Evolutionary conservation across 2,113 vertebrate species (phyloP).

Genomic region (Podarcis muralis): DNA sequence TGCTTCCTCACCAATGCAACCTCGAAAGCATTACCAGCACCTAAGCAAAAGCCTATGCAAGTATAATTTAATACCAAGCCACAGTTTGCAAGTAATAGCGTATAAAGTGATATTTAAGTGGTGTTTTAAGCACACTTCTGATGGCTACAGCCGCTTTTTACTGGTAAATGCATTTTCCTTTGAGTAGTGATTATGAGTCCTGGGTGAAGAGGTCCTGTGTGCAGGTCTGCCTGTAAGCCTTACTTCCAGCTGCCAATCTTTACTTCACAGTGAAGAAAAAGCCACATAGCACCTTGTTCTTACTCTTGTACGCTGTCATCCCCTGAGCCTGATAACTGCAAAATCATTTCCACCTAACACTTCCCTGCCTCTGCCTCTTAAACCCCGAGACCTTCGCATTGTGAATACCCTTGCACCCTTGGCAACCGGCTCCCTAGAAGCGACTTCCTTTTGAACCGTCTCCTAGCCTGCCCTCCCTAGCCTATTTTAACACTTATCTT

Average conservation of each 20-base stretch:
- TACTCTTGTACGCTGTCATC: constrained; percentile 93
- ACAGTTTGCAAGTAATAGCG: constrained; percentile 99
- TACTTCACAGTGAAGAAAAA: constrained; percentile 88
- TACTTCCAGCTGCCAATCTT: constrained; percentile 99
- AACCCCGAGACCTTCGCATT: constrained; percentile 79
- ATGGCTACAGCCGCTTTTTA: constrained; percentile 98
- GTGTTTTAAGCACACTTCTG: constrained; percentile 99
- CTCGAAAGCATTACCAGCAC: constrained; percentile 93
- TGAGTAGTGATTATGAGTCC: constrained; percentile 99
- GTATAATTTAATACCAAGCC: constrained; percentile 99
- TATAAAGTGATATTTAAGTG: constrained; percentile 99
- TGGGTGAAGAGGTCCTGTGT: constrained; percentile 97
- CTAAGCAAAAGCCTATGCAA: constrained; percentile 96
- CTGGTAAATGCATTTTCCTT: constrained; percentile 93
- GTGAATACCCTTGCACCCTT: constrained; percentile 71
- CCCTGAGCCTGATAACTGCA: constrained; percentile 90
- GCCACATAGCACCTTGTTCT: constrained; percentile 87
- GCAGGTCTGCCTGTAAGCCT: constrained; percentile 95
- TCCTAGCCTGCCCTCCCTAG: constrained; percentile 50
- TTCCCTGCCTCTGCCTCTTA: constrained; percentile 84
- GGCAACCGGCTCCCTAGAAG: constrained; percentile 71
- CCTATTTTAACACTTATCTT: constrained; percentile 77
- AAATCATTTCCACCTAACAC: constrained; percentile 95
- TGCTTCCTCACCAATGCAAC: constrained; percentile 86
- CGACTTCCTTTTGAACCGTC: constrained; percentile 58